phyloP scores from a whole-genome alignment of 2,113 vertebrate genomes.

The Lathamus discolor region DNA sequence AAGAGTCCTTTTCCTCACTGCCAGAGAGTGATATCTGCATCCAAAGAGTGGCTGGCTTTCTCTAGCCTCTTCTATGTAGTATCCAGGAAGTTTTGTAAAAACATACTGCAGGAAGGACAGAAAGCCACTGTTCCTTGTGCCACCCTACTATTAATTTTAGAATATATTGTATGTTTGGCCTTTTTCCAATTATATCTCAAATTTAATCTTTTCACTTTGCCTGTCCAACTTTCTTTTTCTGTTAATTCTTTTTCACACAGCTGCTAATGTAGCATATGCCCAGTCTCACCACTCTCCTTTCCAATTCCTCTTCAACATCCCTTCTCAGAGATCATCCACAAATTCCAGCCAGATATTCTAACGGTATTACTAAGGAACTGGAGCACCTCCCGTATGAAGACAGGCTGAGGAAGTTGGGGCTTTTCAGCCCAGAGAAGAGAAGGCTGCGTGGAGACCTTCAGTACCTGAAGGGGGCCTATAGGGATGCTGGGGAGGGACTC shows the following conservation, averaged over 20 bases:
- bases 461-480: no score
- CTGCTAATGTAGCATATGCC: background rate
- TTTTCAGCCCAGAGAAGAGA: no score
- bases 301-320: background rate
- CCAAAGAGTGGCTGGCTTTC: background rate
- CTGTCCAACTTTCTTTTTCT: background rate
- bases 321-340: background rate
- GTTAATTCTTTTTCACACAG: background rate
- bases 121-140: background rate
- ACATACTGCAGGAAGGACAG: background rate
- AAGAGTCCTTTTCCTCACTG: background rate
- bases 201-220: background rate
- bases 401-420: no score
- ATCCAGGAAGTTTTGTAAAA: background rate
- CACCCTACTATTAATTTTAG: background rate
- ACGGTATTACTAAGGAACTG: background rate
- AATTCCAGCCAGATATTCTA: background rate
- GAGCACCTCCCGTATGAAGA: no score
- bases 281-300: background rate
- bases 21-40: background rate
- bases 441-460: no score
- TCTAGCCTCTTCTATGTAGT: background rate
- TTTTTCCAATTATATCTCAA: background rate
- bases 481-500: no score
- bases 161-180: background rate